Conservation (phyloP, 2,797 vertebrate genomes). For the Clarias platycephalus region DNA sequence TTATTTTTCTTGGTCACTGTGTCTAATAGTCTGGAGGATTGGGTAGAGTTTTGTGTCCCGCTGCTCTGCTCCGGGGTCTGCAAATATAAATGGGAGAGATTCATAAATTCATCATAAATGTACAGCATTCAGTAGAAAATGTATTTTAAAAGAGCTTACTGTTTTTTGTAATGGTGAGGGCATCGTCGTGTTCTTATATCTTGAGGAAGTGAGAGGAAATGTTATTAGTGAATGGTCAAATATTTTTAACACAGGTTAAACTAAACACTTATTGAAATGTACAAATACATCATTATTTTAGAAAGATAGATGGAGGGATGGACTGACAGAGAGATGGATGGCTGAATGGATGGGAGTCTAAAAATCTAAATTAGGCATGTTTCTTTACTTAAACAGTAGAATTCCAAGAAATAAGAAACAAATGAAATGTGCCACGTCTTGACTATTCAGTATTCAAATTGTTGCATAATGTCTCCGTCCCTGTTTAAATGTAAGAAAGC, state of each 20-base stretch:
- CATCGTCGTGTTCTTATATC: conserved; percentile 72
- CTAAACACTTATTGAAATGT: background rate
- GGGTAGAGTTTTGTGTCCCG: conserved; percentile 40
- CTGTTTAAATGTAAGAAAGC: background rate
- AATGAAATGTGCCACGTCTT: background rate
- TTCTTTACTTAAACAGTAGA: background rate
- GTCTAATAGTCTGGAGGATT: conserved; percentile 25
- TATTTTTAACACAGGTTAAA: background rate
- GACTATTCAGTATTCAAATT: background rate
- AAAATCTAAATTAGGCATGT: background rate
- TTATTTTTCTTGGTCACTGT: background rate
- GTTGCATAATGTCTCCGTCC: background rate
- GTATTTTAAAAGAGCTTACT: conserved; percentile 61
- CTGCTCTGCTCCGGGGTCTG: conserved; percentile 35
- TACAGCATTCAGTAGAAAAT: background rate
- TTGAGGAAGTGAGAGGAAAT: conserved; percentile 43
- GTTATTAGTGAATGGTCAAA: background rate
- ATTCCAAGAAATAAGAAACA: too few species aligned
- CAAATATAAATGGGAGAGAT: background rate
- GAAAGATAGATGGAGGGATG: background rate
- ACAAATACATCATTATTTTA: background rate
- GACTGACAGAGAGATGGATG: background rate
- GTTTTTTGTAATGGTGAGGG: conserved; percentile 77
- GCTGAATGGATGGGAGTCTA: background rate
- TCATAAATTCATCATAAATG: background rate